Evolutionary conservation across 1,140 invertebrate species (phyloP).

Genomic region (Sipha flava): DNA sequence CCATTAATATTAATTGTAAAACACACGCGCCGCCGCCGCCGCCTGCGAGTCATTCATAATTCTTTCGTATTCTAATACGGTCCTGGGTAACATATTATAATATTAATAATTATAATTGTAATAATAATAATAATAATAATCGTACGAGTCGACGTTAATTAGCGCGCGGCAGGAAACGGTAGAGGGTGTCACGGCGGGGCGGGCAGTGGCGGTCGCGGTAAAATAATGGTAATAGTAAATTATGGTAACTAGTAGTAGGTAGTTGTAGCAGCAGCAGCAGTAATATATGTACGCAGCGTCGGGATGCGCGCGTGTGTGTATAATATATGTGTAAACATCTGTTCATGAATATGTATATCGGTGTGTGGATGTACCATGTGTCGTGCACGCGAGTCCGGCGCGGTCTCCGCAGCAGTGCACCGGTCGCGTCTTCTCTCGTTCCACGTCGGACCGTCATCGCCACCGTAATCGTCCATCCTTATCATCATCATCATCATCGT

Average conservation of each 20-base stretch:
- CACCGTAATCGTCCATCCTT: too few relatives aligned
- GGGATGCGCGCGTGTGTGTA: not conserved
- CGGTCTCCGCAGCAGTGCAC: too few relatives aligned
- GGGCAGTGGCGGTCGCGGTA: too few relatives aligned
- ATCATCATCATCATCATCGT: too few relatives aligned
- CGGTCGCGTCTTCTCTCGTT: too few relatives aligned
- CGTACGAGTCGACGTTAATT: not conserved
- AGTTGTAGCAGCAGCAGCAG: not conserved
- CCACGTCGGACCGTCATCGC: too few relatives aligned
- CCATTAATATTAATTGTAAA: too few relatives aligned
- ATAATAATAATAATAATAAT: not conserved
- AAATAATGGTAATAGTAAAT: too few relatives aligned
- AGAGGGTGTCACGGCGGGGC: not conserved
- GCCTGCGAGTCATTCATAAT: not conserved
- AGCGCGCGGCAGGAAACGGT: conserved; percentile 1
- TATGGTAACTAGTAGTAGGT: not conserved
- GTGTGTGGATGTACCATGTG: not conserved
- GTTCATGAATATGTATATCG: conserved; percentile 24
- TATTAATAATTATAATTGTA: not conserved
- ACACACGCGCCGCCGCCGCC: too few relatives aligned
- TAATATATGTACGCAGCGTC: not conserved
- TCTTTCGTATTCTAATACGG: not conserved
- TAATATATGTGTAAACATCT: not conserved
- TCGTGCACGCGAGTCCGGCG: not conserved
- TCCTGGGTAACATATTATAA: too few relatives aligned